phyloP scores from a whole-genome alignment of 2,888 invertebrate species.

The Standfussiana lucernea region DNA sequence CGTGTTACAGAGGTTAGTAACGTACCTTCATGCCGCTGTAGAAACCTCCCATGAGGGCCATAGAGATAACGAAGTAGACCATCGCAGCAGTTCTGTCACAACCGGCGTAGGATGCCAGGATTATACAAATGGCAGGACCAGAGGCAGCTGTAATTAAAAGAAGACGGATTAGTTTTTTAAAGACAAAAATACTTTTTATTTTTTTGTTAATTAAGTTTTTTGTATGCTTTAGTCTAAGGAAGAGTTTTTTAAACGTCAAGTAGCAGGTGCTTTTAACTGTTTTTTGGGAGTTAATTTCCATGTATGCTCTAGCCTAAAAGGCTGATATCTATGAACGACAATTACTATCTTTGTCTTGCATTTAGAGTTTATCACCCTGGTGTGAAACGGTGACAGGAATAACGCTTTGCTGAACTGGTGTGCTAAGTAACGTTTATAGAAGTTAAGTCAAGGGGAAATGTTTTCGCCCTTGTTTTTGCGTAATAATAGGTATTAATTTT shows the following conservation, averaged over 20 bases:
- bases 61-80: slow-evolving; percentile 91
- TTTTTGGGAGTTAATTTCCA: not conserved
- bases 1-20: not conserved
- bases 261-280: not conserved
- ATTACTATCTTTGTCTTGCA: not conserved
- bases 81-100: slow-evolving; percentile 89
- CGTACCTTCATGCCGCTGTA: slow-evolving; percentile 92
- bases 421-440: no score
- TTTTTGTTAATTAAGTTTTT: not conserved
- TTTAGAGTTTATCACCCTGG: not conserved
- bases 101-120: slow-evolving; percentile 92
- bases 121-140: slow-evolving; percentile 92
- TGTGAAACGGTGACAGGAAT: not conserved
- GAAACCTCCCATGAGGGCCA: slow-evolving; percentile 94
- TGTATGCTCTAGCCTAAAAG: not conserved
- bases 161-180: not conserved
- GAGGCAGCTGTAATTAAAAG: slow-evolving; percentile 88
- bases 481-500: no score
- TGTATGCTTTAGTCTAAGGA: not conserved
- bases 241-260: not conserved
- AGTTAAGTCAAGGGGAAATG: no score
- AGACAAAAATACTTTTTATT: not conserved
- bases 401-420: not conserved
- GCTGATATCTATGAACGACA: not conserved
- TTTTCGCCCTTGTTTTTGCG: no score